Evolutionary conservation across 2,113 vertebrate species (phyloP).

Genomic region (Ranitomeya imitator): DNA sequence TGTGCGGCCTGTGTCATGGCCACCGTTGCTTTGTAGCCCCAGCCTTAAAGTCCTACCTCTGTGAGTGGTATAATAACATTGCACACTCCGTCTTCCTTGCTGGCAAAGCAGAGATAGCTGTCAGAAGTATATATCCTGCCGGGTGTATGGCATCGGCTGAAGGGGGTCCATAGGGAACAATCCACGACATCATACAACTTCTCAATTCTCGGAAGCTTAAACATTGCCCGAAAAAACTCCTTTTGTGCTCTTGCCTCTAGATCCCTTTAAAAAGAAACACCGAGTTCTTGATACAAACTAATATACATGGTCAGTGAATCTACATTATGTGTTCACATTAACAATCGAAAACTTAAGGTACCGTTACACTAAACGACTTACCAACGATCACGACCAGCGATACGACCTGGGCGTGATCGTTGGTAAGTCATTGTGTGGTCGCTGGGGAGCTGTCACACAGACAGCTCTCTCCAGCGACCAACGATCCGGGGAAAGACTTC

Average conservation of each 20-base stretch:
- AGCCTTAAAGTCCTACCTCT: slow-evolving; percentile 76
- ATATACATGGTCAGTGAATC: too few relatives aligned
- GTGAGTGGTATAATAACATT: slow-evolving; percentile 85
- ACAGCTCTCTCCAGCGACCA: too few relatives aligned
- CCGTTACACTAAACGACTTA: too few relatives aligned
- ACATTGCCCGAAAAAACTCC: slow-evolving; percentile 91
- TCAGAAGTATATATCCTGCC: slow-evolving; percentile 90
- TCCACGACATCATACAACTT: slow-evolving; percentile 77
- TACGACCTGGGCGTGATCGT: too few relatives aligned
- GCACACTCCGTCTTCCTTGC: slow-evolving; percentile 86
- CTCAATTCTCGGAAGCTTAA: slow-evolving; percentile 85
- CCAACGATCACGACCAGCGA: too few relatives aligned
- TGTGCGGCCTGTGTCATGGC: too few relatives aligned
- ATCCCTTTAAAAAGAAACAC: slow-evolving; percentile 71
- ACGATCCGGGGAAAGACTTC: too few relatives aligned
- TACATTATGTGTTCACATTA: background rate
- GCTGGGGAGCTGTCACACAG: too few relatives aligned
- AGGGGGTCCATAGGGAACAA: slow-evolving; percentile 91
- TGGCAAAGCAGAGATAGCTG: slow-evolving; percentile 89
- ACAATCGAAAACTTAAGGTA: background rate
- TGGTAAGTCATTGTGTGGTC: too few relatives aligned
- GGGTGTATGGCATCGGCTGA: slow-evolving; percentile 86
- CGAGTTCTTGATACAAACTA: background rate
- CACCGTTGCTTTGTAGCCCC: too few relatives aligned
- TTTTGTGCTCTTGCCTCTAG: slow-evolving; percentile 88